Base-by-base conservation (phyloP, 2,888 invertebrate species). In the Acrobasis repandana region DNA sequence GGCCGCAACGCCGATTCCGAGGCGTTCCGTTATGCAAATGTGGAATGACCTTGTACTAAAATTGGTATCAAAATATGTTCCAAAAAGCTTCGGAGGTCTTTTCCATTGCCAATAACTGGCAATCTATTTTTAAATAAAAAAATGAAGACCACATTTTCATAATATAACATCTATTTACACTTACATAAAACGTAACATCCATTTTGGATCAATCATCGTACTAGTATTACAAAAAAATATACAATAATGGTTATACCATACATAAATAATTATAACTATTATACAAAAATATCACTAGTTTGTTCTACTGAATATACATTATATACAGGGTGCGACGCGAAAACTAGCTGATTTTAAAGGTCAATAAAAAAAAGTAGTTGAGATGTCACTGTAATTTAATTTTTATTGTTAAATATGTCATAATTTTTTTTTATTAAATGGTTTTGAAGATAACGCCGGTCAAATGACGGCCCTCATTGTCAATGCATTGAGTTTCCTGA, bases 241-340 rank as follows among this genome's bases (percentile, higher is more conserved):
- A 58, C 58, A 62, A 36, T 57, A 61, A 66, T 63, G 64, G 64
- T 67, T 50, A 52, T 56, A 65, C 64, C 61, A 64, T 57, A 50
- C n/a, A 36, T 58, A 51, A 51, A 18, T 51, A 48, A 57, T 57
- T 28, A 5, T 14, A 59, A 51, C 43, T 36, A 38, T 57, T 61
- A 66, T 67, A 73, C 66, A 72, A 73, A 76, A 71, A 74, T 70
- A 73, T 66, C 65, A 65, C 66, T 71, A 68, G 61, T 74, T 73
- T 74, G 76, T 73, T 79, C 71, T 63, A 67, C 61, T 70, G 71
- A 75, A 75, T 73, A 74, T 75, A 73, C 68, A 76, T 63, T 65
- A 52, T 46, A 47, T 65, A n/a, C n/a, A n/a, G n/a, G n/a, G n/a
- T n/a, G n/a, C n/a, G n/a, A n/a, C n/a, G n/a, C n/a, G n/a, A n/a